Percentiles rank a stretch among this genome's conserved stretches.
Evolutionary conservation across 2,113 vertebrate species (phyloP).

Genomic region (Choloepus hoffmanni): DNA sequence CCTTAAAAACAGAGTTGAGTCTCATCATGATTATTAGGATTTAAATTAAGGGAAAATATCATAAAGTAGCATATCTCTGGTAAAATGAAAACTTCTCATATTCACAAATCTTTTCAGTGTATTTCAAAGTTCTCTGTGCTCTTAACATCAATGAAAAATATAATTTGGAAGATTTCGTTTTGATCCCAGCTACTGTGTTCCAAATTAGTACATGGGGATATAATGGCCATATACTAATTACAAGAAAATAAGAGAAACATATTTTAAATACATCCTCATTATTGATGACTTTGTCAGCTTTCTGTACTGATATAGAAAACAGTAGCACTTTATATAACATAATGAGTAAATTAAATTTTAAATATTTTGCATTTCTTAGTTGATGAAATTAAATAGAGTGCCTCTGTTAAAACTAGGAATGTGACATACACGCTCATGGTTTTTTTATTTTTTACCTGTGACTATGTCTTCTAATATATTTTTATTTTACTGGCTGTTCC

Average conservation of each 20-base stretch:
- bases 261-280: background rate
- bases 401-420: background rate
- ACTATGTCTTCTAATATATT: background rate
- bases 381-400: background rate
- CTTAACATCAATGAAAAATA: background rate
- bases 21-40: background rate
- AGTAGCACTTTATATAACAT: background rate
- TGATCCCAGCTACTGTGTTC: background rate
- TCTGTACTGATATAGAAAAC: background rate
- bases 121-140: background rate
- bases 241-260: background rate
- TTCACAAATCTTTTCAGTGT: background rate
- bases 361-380: background rate
- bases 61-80: background rate
- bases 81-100: background rate
- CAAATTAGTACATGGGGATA: background rate
- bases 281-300: background rate
- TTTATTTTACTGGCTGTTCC: background rate
- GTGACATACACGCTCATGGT: background rate
- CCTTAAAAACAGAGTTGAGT: background rate
- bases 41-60: conserved; percentile 9
- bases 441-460: background rate
- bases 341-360: background rate
- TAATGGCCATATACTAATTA: background rate
- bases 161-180: background rate